Percentiles rank a stretch among this genome's conserved stretches.
These are phyloP conservation scores for Linyphia triangularis DNA, from an alignment of 2,888 invertebrate genomes.

Conservation along the genomic window DNA sequence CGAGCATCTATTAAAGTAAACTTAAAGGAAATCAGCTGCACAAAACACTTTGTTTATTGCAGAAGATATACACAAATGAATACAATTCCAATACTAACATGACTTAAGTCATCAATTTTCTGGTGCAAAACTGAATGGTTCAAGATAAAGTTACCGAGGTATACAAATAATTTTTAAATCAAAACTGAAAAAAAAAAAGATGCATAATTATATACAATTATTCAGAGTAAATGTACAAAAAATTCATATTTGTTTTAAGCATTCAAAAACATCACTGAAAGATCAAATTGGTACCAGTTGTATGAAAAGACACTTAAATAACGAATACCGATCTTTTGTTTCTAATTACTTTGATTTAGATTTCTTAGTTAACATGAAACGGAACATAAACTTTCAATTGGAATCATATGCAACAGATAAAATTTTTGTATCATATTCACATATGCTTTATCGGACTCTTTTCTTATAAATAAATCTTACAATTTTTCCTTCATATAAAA, in stretches of 20 bases:
- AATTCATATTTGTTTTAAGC: background rate
- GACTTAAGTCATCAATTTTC: background rate
- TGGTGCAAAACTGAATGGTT: background rate
- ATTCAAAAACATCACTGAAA: background rate
- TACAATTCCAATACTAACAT: background rate
- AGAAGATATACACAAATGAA: constrained; percentile 24
- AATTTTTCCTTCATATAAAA: constrained; percentile 41
- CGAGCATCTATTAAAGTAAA: background rate
- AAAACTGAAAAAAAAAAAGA: background rate
- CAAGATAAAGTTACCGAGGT: background rate
- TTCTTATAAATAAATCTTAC: constrained; percentile 40
- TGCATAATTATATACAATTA: background rate
- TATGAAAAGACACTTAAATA: background rate
- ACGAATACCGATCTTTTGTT: background rate
- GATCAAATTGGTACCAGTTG: background rate
- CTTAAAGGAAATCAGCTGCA: background rate
- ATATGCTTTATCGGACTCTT: background rate
- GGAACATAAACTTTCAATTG: background rate
- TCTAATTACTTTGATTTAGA: constrained; percentile 38
- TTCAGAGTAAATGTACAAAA: background rate
- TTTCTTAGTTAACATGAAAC: constrained; percentile 14
- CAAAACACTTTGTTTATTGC: constrained; percentile 47
- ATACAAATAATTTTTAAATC: background rate
- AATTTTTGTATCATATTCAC: background rate
- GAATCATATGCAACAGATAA: background rate